Evolutionary conservation across 2,113 vertebrate species (phyloP), one percentile per base, ranked within the genome.

Genomic region (Sisor rabdophorus): DNA sequence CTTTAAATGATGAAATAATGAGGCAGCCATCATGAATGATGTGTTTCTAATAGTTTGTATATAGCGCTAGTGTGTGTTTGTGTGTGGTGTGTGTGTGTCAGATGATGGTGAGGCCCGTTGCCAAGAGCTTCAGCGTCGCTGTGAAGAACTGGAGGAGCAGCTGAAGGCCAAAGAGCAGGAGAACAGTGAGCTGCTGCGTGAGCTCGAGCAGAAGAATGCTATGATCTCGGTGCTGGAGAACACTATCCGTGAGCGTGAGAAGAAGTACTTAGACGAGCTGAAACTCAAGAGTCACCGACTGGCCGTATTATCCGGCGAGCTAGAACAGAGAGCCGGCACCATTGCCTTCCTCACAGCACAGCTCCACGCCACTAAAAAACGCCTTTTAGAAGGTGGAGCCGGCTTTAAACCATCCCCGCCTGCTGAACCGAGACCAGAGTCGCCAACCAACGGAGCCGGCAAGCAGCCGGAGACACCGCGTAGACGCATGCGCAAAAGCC

Each of bases 231-330:
- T 98, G 75, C 92, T 98, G 86, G 96, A 99, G 86, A 96, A 94
- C 88, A 96, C 96, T 0, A 91, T 97, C 68, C 94, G 93, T 61
- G 97, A 98, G 87, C 86, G 97, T 9, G 97, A 99, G 86, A 94
- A 90, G 89, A 96, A 95, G 86, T 99, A 99, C 81, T 87, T 99
- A 86, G 97, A 99, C 84, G 96, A 99, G 92, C 89, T 99, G 6
- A 98, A 98, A 88, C 90, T 93, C 83, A 97, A 98, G 90, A 98
- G 97, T 90, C 97, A 98, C 87, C 94, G 93, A 87, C 88, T 99
- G 81, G 94, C 90, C 2, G 87, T 97, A 89, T 82, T 99, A 87
- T 96, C 95, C 0, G 90, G 93, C 0, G 97, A 99, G 90, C 90
- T 99, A 81, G 97, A 99, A 90, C 97, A 98, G 91, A 89, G 96